Evolutionary conservation across 2,888 invertebrate species (phyloP).

Genomic region (Hylaea fasciaria): DNA sequence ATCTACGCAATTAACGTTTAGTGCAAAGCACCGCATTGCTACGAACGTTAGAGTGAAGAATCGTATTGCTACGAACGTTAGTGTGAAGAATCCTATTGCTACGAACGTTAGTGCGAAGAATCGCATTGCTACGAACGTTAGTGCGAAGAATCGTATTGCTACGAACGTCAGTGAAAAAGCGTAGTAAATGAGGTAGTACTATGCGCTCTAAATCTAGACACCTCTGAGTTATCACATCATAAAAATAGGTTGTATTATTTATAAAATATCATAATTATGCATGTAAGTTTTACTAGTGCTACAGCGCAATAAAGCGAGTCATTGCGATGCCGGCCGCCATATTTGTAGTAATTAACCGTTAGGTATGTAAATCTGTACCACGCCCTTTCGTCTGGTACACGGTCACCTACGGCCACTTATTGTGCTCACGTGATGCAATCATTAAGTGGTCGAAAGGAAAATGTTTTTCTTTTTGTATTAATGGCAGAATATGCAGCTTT

Average conservation of each 20-base stretch:
- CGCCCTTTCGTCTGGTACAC: constrained; percentile 35
- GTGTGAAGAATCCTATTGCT: no score
- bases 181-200: no score
- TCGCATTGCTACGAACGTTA: no score
- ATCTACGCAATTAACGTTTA: no score
- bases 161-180: no score
- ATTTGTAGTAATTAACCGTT: constrained; percentile 49
- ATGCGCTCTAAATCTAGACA: no score
- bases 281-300: not conserved
- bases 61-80: no score
- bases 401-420: not conserved
- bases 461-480: not conserved
- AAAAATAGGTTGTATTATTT: not conserved
- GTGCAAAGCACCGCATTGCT: no score
- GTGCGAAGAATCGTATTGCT: no score
- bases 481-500: no score
- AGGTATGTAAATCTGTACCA: constrained; percentile 45
- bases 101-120: no score
- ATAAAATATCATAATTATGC: not conserved
- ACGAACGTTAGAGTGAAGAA: no score
- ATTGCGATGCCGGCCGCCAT: constrained; percentile 34
- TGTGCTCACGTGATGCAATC: constrained; percentile 17
- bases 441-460: constrained; percentile 1
- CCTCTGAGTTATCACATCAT: not conserved
- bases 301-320: constrained; percentile 7